phyloP scores from a whole-genome alignment of 1,140 invertebrate species.

The Gonioctena quinquepunctata region DNA sequence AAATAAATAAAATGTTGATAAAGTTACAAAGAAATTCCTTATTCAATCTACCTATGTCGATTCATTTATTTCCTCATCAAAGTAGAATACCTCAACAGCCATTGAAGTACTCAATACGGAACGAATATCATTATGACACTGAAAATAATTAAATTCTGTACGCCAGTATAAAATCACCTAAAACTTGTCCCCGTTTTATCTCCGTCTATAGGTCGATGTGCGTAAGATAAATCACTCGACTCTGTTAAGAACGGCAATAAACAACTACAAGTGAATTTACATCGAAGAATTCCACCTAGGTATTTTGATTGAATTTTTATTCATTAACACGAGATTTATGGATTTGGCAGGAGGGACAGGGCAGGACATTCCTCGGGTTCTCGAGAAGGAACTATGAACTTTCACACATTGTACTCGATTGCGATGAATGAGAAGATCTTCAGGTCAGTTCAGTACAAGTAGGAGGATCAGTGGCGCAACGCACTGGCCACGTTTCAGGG shows the following conservation, averaged over 20 bases:
- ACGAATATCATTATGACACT: too few species aligned
- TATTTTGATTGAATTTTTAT: background rate
- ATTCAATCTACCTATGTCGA: too few species aligned
- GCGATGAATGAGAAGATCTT: too few species aligned
- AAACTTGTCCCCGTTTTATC: background rate
- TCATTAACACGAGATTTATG: background rate
- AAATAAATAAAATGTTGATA: too few species aligned
- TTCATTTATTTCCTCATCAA: too few species aligned
- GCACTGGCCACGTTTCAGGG: too few species aligned
- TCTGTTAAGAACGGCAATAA: background rate
- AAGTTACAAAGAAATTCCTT: too few species aligned
- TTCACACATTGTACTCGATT: background rate
- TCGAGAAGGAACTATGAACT: too few species aligned
- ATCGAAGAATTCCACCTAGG: background rate
- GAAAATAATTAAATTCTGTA: too few species aligned
- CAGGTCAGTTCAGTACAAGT: too few species aligned
- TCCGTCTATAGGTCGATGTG: background rate
- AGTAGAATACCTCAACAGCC: too few species aligned
- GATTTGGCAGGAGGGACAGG: background rate
- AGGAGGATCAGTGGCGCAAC: too few species aligned
- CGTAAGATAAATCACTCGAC: background rate
- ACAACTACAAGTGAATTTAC: background rate
- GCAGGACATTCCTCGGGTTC: background rate
- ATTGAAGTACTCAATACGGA: background rate
- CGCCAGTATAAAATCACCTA: background rate